Evolutionary conservation across 2,797 vertebrate genomes (phyloP).

Genomic region (Rhyacichthys aspro): DNA sequence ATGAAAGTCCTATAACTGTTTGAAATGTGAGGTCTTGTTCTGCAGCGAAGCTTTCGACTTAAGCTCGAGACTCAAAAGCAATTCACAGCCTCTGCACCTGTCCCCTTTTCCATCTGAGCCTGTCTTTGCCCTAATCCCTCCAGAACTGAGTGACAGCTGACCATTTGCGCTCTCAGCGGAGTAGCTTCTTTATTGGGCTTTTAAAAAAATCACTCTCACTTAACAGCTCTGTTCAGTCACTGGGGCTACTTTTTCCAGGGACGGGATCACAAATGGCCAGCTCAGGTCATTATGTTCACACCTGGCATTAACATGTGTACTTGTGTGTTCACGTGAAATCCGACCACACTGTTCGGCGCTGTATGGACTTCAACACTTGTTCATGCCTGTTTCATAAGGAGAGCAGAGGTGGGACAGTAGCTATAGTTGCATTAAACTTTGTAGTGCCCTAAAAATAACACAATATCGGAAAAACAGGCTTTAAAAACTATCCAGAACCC

Average conservation of each 20-base stretch:
- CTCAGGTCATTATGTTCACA: slow-evolving; percentile 2
- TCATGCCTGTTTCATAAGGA: neutral
- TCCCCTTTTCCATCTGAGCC: slow-evolving; percentile 8
- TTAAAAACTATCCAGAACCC: too few relatives aligned
- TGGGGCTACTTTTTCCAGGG: neutral
- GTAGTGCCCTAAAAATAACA: too few relatives aligned
- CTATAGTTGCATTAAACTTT: too few relatives aligned
- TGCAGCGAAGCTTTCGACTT: slow-evolving; percentile 8
- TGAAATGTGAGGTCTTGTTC: neutral
- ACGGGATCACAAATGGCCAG: neutral
- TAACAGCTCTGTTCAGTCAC: too few relatives aligned
- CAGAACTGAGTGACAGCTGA: slow-evolving; percentile 39
- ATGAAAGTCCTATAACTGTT: neutral
- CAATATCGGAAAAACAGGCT: too few relatives aligned
- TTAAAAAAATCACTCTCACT: slow-evolving; percentile 12
- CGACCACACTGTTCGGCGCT: neutral
- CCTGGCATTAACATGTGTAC: slow-evolving; percentile 8
- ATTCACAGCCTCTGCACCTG: slow-evolving; percentile 31
- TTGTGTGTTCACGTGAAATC: neutral
- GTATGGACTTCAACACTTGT: neutral
- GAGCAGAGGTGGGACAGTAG: neutral
- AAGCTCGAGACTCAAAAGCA: slow-evolving; percentile 9
- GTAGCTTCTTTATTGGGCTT: slow-evolving; percentile 1
- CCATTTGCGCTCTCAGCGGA: slow-evolving; percentile 18
- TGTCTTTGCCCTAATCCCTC: slow-evolving; percentile 36